phyloP scores from a whole-genome alignment of 1,140 invertebrate genomes.

The Euura lappo region DNA sequence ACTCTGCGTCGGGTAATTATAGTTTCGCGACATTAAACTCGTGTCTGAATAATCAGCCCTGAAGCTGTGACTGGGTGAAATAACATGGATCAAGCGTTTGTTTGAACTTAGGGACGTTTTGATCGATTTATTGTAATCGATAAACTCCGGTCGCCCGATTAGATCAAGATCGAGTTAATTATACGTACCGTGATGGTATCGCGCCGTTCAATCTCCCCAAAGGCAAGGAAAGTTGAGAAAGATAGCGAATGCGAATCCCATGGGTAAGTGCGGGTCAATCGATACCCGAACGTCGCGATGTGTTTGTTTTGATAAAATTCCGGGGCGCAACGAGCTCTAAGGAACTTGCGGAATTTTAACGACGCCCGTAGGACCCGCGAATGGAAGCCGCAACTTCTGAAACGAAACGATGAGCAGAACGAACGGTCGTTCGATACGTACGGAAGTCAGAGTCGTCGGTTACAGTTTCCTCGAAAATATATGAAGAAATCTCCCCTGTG shows the following conservation, averaged over 20 bases:
- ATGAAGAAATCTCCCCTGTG: not conserved
- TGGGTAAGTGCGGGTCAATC: not conserved
- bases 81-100: not conserved
- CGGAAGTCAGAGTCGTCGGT: too few species aligned
- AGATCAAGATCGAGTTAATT: slow-evolving; percentile 4
- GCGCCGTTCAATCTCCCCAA: not conserved
- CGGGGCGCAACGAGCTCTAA: not conserved
- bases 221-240: not conserved
- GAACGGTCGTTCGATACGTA: too few species aligned
- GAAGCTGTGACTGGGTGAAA: not conserved
- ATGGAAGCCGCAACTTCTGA: too few species aligned
- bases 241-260: not conserved
- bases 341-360: not conserved
- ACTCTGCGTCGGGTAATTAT: not conserved
- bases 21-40: not conserved
- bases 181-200: not conserved
- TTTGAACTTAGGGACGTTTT: not conserved
- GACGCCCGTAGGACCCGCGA: too few species aligned
- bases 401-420: too few species aligned
- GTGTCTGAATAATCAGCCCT: not conserved
- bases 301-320: not conserved
- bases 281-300: not conserved
- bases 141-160: not conserved
- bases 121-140: slow-evolving; percentile 1
- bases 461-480: not conserved